A percentile compares a stretch with the other conserved stretches of the same genome.
Conservation (phyloP, 2,888 invertebrate species). For the Scelioninae gen. 2 region DNA sequence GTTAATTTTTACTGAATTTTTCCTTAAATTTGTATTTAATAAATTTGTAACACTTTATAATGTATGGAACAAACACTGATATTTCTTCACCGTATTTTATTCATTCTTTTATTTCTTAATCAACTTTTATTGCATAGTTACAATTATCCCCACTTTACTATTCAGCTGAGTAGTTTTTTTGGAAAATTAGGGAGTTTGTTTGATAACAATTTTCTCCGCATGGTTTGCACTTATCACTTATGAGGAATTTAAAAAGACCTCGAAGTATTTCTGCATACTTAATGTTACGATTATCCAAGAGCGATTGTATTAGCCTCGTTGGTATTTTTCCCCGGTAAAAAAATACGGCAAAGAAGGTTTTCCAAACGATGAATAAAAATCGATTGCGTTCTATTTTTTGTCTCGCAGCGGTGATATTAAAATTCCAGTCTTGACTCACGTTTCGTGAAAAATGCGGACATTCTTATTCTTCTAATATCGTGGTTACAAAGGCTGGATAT, state of each 20-base stretch:
- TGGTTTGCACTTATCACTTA: conserved; percentile 18
- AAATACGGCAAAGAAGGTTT: background rate
- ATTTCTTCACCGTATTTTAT: too few relatives aligned
- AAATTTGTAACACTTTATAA: too few relatives aligned
- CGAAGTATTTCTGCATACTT: conserved; percentile 34
- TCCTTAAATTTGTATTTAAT: too few relatives aligned
- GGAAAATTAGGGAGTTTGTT: too few relatives aligned
- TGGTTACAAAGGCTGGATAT: background rate
- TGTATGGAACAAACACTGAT: too few relatives aligned
- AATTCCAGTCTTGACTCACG: conserved; percentile 29
- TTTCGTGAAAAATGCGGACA: conserved; percentile 45
- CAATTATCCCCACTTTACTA: too few relatives aligned
- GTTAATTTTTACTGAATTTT: too few relatives aligned
- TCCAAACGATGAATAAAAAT: conserved; percentile 30
- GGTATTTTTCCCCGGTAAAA: conserved; percentile 17
- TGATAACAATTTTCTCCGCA: too few relatives aligned
- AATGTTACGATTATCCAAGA: conserved; percentile 27
- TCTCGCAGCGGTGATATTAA: conserved; percentile 5
- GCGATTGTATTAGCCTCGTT: conserved; percentile 10
- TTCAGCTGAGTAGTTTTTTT: too few relatives aligned
- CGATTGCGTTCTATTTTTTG: conserved; percentile 17
- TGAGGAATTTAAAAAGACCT: conserved; percentile 30
- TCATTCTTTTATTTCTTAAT: too few relatives aligned
- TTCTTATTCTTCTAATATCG: conserved; percentile 30
- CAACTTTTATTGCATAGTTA: too few relatives aligned